A percentile compares a stretch with the other conserved stretches of the same genome.
phyloP scores from a whole-genome alignment of 2,797 vertebrate genomes.

The Pogoniulus pusillus region DNA sequence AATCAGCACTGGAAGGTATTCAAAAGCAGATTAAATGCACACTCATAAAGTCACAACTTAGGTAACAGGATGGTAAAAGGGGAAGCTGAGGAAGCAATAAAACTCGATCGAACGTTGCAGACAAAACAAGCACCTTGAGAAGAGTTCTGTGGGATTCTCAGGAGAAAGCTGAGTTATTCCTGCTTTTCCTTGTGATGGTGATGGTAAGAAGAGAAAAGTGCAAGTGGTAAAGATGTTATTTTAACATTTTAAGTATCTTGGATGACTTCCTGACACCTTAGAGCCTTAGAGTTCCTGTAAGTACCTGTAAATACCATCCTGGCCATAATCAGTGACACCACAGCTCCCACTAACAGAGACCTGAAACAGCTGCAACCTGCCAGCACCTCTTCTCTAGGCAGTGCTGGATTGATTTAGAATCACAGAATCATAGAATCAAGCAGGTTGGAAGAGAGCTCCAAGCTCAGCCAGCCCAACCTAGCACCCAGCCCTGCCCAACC shows the following conservation, averaged over 20 bases:
- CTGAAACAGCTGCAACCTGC: neutral
- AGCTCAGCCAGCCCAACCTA: too few relatives aligned
- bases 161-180: neutral
- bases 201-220: neutral
- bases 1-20: neutral
- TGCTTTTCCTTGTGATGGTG: neutral
- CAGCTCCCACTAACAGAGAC: neutral
- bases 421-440: too few relatives aligned
- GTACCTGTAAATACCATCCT: neutral
- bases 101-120: neutral
- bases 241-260: neutral
- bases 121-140: neutral
- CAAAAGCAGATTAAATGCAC: neutral
- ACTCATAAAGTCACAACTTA: neutral
- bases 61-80: neutral
- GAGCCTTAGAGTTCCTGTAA: neutral
- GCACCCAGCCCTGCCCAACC: too few relatives aligned
- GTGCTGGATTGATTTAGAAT: neutral
- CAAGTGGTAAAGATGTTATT: neutral
- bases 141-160: neutral
- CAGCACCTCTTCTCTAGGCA: neutral
- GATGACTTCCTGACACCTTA: neutral
- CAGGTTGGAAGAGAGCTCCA: too few relatives aligned
- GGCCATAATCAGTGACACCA: neutral
- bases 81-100: neutral